Evolutionary conservation across 1,140 invertebrate species (phyloP).

Genomic region (Kradibia gibbosae): DNA sequence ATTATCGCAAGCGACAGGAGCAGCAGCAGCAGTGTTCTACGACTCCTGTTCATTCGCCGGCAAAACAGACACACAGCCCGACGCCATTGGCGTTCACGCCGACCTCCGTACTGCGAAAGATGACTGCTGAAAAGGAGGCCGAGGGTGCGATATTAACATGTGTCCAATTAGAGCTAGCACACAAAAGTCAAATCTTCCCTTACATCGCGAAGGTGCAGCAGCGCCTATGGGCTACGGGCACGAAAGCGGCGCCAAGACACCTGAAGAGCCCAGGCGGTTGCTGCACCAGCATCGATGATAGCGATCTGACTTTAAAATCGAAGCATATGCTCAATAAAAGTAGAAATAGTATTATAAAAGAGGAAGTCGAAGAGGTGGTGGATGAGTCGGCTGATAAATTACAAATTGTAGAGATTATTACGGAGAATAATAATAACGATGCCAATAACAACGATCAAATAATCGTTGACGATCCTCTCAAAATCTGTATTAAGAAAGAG

Average conservation of each 20-base stretch:
- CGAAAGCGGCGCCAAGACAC: not conserved
- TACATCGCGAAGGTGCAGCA: conserved; percentile 38
- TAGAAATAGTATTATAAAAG: not conserved
- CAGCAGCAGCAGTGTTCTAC: conserved; percentile 66
- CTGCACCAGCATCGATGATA: conserved; percentile 7
- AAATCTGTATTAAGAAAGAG: conserved; percentile 33
- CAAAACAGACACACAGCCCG: conserved; percentile 71
- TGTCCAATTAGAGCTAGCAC: conserved; percentile 28
- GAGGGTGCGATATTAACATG: conserved; percentile 70
- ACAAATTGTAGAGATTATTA: conserved; percentile 11
- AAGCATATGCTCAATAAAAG: conserved; percentile 48
- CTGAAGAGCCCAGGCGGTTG: conserved; percentile 9
- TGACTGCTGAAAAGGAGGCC: conserved; percentile 90
- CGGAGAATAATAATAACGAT: conserved; percentile 37
- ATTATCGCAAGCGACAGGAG: conserved; percentile 80
- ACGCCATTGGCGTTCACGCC: conserved; percentile 89
- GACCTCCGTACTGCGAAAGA: conserved; percentile 91
- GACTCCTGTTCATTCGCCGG: conserved; percentile 65
- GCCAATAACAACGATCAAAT: conserved; percentile 54
- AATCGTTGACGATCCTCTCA: conserved; percentile 48
- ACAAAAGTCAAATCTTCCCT: not conserved
- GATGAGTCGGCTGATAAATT: not conserved
- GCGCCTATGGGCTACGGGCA: not conserved
- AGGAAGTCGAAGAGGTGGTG: conserved; percentile 3
- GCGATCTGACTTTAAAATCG: conserved; percentile 55